phyloP scores from a whole-genome alignment of 2,113 vertebrate genomes.

The Mobula birostris region DNA sequence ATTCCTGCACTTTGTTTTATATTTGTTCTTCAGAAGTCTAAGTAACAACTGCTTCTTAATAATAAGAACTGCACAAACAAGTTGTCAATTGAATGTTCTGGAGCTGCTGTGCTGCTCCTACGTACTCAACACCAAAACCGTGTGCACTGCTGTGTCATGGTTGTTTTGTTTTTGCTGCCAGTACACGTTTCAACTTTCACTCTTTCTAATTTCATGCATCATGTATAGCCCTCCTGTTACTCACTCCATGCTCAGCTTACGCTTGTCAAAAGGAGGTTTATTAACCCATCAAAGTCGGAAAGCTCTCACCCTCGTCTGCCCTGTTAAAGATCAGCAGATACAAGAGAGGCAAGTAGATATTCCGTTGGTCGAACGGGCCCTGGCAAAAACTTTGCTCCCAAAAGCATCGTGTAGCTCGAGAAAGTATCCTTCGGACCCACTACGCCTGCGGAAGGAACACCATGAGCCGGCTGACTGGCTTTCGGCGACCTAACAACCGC shows the following conservation, averaged over 20 bases:
- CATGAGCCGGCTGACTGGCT: neutral
- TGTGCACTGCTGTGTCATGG: slow-evolving; percentile 21
- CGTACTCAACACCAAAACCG: neutral
- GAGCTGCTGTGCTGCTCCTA: neutral
- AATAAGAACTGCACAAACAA: neutral
- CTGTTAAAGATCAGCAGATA: neutral
- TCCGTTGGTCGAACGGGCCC: neutral
- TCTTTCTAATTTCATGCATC: slow-evolving; percentile 36
- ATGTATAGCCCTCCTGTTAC: neutral
- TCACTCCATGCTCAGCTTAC: neutral
- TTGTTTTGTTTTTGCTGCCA: neutral
- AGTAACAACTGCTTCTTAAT: neutral
- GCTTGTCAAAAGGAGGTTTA: neutral
- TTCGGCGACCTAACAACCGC: neutral
- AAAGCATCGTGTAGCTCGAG: neutral
- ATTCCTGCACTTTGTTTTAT: no score
- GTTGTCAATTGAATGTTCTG: neutral
- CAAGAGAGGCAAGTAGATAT: neutral
- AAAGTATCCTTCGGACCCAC: neutral
- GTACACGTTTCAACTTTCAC: slow-evolving; percentile 7
- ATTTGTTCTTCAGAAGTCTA: no score
- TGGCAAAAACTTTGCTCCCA: no score
- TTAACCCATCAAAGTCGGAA: neutral
- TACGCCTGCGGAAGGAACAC: neutral
- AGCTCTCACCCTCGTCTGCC: neutral